Percentiles rank a stretch among this genome's conserved stretches.
These are phyloP conservation scores for Drosophila arawakana DNA, from an alignment of 1,140 invertebrate species.

Conservation along the genomic window DNA sequence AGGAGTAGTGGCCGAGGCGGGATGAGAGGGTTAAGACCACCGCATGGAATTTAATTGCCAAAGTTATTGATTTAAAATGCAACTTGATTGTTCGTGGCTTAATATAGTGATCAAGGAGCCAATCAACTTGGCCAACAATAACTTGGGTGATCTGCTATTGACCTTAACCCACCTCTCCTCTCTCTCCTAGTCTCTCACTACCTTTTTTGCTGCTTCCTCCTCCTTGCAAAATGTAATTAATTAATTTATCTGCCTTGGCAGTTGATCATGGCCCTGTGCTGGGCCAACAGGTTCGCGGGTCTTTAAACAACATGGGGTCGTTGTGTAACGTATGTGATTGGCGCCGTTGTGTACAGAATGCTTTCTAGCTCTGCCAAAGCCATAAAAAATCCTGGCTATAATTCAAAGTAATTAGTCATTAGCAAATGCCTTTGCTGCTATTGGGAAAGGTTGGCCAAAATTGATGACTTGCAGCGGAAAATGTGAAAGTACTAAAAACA, in stretches of 20 bases:
- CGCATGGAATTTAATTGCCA: slow-evolving; percentile 60
- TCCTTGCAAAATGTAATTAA: slow-evolving; percentile 50
- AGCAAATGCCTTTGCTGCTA: slow-evolving; percentile 26
- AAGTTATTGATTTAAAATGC: slow-evolving; percentile 59
- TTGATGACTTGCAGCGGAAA: slow-evolving; percentile 10
- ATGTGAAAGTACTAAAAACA: neutral
- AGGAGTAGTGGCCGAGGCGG: too few species aligned
- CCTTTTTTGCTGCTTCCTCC: slow-evolving; percentile 2
- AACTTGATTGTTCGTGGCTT: slow-evolving; percentile 39
- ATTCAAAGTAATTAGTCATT: slow-evolving; percentile 72
- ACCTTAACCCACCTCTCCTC: slow-evolving; percentile 6
- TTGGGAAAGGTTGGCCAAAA: slow-evolving; percentile 17
- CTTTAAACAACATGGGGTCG: slow-evolving; percentile 64
- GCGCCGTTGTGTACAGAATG: slow-evolving; percentile 8
- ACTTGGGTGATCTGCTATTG: slow-evolving; percentile 28
- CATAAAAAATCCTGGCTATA: slow-evolving; percentile 45
- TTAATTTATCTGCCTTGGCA: slow-evolving; percentile 52
- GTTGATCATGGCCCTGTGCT: slow-evolving; percentile 50
- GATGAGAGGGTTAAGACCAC: slow-evolving; percentile 38
- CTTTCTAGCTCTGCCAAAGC: neutral
- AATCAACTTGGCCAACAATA: neutral
- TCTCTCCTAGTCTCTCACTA: slow-evolving; percentile 18
- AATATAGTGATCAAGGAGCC: slow-evolving; percentile 56
- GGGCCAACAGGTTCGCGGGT: slow-evolving; percentile 25
- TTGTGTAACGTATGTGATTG: slow-evolving; percentile 35